These are phyloP conservation scores for Lycopodina hypogea DNA, from an alignment of 37 sponge, comb jelly and placozoan species.

Conservation along the genomic window DNA sequence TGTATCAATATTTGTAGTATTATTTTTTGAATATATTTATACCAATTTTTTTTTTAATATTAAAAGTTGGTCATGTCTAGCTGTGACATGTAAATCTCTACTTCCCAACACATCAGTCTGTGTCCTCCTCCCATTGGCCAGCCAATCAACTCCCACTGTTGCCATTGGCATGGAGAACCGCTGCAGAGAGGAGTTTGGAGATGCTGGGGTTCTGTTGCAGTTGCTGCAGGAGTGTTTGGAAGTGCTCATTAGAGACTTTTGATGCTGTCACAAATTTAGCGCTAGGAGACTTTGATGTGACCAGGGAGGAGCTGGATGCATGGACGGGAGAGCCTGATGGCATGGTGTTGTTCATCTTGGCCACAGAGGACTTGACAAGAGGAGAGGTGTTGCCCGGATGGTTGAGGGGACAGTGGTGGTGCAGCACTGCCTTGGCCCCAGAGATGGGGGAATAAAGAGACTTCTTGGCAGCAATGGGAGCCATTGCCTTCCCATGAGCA, in stretches of 20 bases:
- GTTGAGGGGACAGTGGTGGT: constrained; percentile 4
- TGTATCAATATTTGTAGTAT: too few relatives aligned
- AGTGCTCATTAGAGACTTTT: constrained; percentile 29
- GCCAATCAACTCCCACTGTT: not conserved
- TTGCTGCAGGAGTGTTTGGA: constrained; percentile 23
- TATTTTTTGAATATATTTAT: too few relatives aligned
- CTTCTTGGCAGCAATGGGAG: not conserved
- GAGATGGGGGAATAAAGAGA: constrained; percentile 4
- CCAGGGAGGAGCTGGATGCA: not conserved
- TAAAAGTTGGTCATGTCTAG: too few relatives aligned
- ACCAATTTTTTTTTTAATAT: too few relatives aligned
- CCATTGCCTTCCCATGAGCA: not conserved
- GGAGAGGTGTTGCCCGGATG: constrained; percentile 19
- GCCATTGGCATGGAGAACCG: not conserved
- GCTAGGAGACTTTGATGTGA: constrained; percentile 34
- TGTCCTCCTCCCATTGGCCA: not conserved
- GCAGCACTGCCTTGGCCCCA: constrained; percentile 2
- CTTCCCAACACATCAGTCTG: too few relatives aligned
- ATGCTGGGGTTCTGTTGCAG: constrained; percentile 32
- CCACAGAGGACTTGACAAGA: constrained; percentile 15
- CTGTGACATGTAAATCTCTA: too few relatives aligned
- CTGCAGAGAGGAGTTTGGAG: constrained; percentile 17
- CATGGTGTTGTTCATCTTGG: not conserved
- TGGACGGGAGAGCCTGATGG: not conserved
- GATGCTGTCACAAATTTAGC: constrained; percentile 59